phyloP scores from a whole-genome alignment of 2,888 invertebrate genomes.

The Cordilura impudica region DNA sequence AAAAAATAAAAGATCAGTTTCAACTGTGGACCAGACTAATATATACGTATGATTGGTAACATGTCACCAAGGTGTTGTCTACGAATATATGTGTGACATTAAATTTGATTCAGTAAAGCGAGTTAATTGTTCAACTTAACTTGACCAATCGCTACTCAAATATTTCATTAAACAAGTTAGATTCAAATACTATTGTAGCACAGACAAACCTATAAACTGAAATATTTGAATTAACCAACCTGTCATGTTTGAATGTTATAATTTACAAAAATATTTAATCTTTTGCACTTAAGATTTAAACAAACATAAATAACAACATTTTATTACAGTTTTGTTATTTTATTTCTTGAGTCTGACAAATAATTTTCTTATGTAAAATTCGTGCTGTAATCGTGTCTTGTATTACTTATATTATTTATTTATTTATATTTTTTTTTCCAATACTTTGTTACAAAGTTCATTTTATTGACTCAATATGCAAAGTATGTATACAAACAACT shows the following conservation, averaged over 20 bases:
- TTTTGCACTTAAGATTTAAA: constrained; percentile 37
- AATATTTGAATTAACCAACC: too few species aligned
- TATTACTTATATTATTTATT: background rate
- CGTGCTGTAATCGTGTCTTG: constrained; percentile 52
- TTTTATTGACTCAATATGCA: constrained; percentile 55
- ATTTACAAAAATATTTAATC: constrained; percentile 16
- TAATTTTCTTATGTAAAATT: constrained; percentile 52
- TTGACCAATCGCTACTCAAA: too few species aligned
- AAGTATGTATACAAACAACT: constrained; percentile 27
- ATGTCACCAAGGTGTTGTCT: too few species aligned
- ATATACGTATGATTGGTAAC: too few species aligned
- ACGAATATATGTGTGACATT: too few species aligned
- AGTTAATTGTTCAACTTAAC: too few species aligned
- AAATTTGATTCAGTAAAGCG: too few species aligned
- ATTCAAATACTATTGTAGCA: too few species aligned
- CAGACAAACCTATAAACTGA: too few species aligned
- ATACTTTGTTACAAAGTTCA: constrained; percentile 39
- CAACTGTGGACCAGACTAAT: too few species aligned
- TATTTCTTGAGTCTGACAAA: constrained; percentile 51
- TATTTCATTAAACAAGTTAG: too few species aligned
- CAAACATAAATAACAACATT: constrained; percentile 13
- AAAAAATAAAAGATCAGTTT: too few species aligned
- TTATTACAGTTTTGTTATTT: background rate
- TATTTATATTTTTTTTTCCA: background rate
- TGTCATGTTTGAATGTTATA: constrained; percentile 45